A percentile compares a stretch with the other conserved stretches of the same genome.
Conservation (phyloP, 2,113 vertebrate genomes). For the Labeo rohita region DNA sequence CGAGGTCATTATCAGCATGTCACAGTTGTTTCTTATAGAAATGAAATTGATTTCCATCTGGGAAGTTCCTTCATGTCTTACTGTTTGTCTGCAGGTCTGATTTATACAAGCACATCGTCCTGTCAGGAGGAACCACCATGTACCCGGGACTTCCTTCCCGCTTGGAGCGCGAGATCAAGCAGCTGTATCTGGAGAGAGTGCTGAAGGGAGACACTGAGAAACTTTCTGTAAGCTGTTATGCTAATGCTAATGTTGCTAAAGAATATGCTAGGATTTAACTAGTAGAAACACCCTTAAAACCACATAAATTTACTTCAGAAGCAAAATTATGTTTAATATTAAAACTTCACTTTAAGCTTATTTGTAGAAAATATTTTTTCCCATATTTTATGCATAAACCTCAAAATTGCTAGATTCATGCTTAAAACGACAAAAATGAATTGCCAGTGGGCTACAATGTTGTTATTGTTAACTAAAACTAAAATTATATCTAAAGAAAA, state of each 20-base stretch:
- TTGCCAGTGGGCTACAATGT: background rate
- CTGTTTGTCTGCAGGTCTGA: slow-evolving; percentile 75
- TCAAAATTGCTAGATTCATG: background rate
- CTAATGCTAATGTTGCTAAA: background rate
- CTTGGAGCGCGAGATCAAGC: slow-evolving; percentile 80
- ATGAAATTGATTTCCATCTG: background rate
- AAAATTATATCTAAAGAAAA: no score
- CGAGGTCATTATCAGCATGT: background rate
- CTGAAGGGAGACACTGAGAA: slow-evolving; percentile 88
- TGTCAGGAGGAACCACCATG: slow-evolving; percentile 83
- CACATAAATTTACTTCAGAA: background rate
- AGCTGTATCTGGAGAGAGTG: slow-evolving; percentile 88
- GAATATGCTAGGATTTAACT: background rate
- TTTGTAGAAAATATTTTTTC: background rate
- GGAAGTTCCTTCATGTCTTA: background rate
- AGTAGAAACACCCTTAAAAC: background rate
- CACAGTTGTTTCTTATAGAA: background rate
- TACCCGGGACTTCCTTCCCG: slow-evolving; percentile 70
- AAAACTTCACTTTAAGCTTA: background rate
- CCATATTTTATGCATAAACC: background rate
- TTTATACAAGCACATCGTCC: slow-evolving; percentile 90
- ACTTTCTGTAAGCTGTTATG: slow-evolving; percentile 78
- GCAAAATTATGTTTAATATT: background rate
- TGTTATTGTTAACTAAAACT: background rate
- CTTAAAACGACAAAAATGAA: background rate